Base-by-base conservation (phyloP, 1,140 invertebrate species). In the Hylaeus anthracinus region DNA sequence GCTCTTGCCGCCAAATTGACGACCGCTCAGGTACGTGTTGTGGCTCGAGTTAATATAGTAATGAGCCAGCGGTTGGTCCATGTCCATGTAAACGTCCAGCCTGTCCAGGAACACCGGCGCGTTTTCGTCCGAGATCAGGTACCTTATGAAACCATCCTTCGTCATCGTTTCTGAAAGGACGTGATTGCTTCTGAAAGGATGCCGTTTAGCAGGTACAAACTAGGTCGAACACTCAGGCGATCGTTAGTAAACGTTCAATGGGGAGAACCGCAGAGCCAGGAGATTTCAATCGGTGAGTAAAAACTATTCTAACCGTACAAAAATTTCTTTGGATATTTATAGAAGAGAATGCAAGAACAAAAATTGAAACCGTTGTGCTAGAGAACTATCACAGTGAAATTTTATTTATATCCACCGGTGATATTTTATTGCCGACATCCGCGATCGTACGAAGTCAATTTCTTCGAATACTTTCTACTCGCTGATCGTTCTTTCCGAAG, bases 1-100 rank as follows among this genome's bases (percentile, higher is more conserved):
- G 75, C 98, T 99, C 93, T 97, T 99, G 5, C 99, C 98, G 58
- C 98, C 99, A 91, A 99, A 98, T 93, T 99, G 99, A 81, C 98
- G 94, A 9, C 99, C 99, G 53, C 95, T 97, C 71, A 99, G 94
- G 94, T 99, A 99, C 26, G 99, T 99, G 92, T 99, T 99, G 94
- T 99, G 99, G 71, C 98, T 99, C 66, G 98, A 99, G 94, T 99
- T 99, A 85, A 99, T 99, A 93, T 99, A 99, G 93, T 99, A 99
- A 91, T 99, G 98, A 26, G 97, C 96, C 65, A 99, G 91, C 0
- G 99, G 97, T 91, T 99, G 98, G 92, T 99, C 98, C 99, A 99
- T 99, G 86, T 99, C 98, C 97, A 97, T 99, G 91, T 99, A 99
- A 85, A 98, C 97, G 90, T 99, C 99, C 70, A 99, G 94, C 37